Evolutionary conservation across 2,888 invertebrate species (phyloP).

Genomic region (Epiblema foenella): DNA sequence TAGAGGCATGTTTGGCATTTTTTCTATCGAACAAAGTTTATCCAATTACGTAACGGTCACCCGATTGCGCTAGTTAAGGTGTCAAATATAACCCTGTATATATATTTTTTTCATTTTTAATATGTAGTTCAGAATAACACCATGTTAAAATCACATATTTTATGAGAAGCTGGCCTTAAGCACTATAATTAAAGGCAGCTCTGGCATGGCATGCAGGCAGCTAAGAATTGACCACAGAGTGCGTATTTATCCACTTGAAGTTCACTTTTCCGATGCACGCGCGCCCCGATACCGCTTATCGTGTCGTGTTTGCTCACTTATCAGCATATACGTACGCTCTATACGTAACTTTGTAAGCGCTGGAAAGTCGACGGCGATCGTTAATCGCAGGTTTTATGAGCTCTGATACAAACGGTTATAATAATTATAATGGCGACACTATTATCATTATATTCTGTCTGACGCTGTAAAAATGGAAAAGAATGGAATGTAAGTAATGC

Average conservation of each 20-base stretch:
- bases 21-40: no score
- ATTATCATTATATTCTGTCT: slow-evolving; percentile 5
- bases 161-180: no score
- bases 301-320: slow-evolving; percentile 59
- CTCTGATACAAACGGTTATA: slow-evolving; percentile 4
- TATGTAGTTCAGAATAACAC: no score
- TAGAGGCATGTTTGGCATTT: no score
- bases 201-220: background rate
- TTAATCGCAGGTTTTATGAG: slow-evolving; percentile 22
- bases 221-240: slow-evolving; percentile 7
- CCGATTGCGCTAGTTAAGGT: no score
- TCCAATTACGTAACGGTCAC: no score
- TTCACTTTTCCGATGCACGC: slow-evolving; percentile 29
- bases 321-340: slow-evolving; percentile 48
- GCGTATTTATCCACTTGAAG: slow-evolving; percentile 18
- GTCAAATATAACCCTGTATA: no score
- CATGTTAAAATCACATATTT: no score
- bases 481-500: no score
- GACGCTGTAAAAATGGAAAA: background rate
- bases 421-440: slow-evolving; percentile 5
- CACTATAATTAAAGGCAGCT: no score
- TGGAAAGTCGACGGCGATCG: slow-evolving; percentile 11
- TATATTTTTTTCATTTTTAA: no score
- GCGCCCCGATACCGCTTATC: slow-evolving; percentile 54
- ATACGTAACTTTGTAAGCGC: slow-evolving; percentile 19